phyloP scores from a whole-genome alignment of 2,113 vertebrate species.

The Lathamus discolor region DNA sequence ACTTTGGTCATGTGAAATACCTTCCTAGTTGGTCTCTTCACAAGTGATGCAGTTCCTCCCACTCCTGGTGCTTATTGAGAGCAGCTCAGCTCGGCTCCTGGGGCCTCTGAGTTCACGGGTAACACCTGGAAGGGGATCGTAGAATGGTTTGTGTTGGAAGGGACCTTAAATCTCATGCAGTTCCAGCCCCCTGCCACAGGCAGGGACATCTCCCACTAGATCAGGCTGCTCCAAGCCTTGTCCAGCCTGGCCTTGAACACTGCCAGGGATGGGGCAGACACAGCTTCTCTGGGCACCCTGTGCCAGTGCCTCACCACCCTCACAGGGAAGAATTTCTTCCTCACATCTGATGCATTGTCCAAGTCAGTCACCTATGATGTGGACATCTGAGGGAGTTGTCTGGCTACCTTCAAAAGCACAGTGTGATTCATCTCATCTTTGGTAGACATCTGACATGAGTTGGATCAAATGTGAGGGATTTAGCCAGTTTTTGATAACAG shows the following conservation, averaged over 20 bases:
- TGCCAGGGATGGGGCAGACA: neutral
- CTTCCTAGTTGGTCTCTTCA: neutral
- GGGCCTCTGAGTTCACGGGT: neutral
- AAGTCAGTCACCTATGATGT: neutral
- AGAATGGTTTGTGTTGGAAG: neutral
- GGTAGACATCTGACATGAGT: neutral
- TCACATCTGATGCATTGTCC: neutral
- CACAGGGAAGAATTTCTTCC: neutral
- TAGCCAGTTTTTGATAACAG: neutral
- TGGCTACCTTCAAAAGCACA: neutral
- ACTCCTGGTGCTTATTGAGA: rapidly evolving
- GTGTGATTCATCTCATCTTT: neutral
- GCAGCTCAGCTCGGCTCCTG: neutral
- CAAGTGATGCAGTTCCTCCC: neutral
- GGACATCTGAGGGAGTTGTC: rapidly evolving
- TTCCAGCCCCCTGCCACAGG: neutral
- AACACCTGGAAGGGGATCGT: neutral
- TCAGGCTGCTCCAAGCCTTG: neutral
- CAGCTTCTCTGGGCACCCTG: neutral
- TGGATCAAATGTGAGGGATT: neutral
- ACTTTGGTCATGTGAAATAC: neutral
- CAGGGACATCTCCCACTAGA: neutral
- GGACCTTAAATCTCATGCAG: neutral
- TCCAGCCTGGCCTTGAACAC: neutral
- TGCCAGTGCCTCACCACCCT: neutral